These are phyloP conservation scores for Papilio demoleus DNA, from an alignment of 2,888 invertebrate species.

Conservation along the genomic window DNA sequence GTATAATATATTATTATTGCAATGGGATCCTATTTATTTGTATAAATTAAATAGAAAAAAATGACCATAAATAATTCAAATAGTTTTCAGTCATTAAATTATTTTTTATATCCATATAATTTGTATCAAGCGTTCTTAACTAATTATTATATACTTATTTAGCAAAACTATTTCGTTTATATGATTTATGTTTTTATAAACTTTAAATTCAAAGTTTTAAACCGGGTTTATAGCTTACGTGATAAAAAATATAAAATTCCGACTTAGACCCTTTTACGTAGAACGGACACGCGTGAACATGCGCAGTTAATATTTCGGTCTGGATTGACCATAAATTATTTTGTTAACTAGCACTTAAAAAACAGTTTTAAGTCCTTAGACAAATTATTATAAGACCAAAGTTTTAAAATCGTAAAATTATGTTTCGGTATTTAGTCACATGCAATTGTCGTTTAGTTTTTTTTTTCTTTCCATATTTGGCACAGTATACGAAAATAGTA, in stretches of 20 bases:
- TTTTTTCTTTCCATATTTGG: too few relatives aligned
- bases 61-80: neutral
- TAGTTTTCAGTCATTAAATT: neutral
- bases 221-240: neutral
- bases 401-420: too few relatives aligned
- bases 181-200: conserved; percentile 6
- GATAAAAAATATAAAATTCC: neutral
- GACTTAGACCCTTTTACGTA: conserved; percentile 3
- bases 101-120: neutral
- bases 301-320: neutral
- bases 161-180: neutral
- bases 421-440: too few relatives aligned
- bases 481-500: too few relatives aligned
- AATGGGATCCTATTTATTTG: neutral
- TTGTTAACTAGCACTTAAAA: neutral
- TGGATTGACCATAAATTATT: neutral
- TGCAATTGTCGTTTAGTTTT: too few relatives aligned
- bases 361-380: too few relatives aligned
- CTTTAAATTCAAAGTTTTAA: neutral
- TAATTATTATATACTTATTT: neutral
- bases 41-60: neutral
- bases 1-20: neutral
- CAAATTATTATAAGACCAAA: too few relatives aligned
- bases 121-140: neutral
- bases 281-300: neutral